Conservation (phyloP, 2,888 invertebrate species). For the Anodontia alba region DNA sequence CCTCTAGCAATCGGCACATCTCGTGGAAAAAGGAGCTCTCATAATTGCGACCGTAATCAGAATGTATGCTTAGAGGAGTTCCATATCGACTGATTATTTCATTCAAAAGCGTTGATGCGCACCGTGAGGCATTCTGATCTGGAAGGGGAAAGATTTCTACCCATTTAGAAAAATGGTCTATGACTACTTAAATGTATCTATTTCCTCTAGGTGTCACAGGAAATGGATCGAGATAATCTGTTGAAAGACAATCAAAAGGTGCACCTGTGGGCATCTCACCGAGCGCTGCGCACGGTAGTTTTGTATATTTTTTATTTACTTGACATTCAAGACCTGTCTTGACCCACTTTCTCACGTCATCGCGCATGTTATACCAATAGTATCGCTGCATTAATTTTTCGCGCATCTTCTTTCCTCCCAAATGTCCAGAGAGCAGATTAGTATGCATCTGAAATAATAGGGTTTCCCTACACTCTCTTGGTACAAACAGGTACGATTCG, state of each 20-base stretch:
- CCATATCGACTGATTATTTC: slow-evolving; percentile 34
- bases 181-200: neutral
- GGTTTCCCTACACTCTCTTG: neutral
- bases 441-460: slow-evolving; percentile 21
- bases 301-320: neutral
- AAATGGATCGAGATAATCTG: neutral
- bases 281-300: neutral
- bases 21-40: slow-evolving; percentile 27
- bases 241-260: neutral
- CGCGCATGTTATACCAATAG: slow-evolving; percentile 36
- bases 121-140: neutral
- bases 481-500: neutral
- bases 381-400: slow-evolving; percentile 19
- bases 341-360: neutral
- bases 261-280: neutral
- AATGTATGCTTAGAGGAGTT: slow-evolving; percentile 35
- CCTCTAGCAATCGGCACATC: slow-evolving; percentile 30
- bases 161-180: neutral
- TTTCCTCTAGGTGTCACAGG: neutral
- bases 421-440: slow-evolving; percentile 26
- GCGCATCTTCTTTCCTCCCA: slow-evolving; percentile 32
- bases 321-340: neutral
- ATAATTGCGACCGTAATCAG: slow-evolving; percentile 52
- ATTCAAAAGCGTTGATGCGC: neutral
- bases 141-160: neutral